Percentiles rank a stretch among this genome's conserved stretches.
These are phyloP conservation scores for Andrena marginata DNA, from an alignment of 2,888 invertebrate species.

Conservation along the genomic window DNA sequence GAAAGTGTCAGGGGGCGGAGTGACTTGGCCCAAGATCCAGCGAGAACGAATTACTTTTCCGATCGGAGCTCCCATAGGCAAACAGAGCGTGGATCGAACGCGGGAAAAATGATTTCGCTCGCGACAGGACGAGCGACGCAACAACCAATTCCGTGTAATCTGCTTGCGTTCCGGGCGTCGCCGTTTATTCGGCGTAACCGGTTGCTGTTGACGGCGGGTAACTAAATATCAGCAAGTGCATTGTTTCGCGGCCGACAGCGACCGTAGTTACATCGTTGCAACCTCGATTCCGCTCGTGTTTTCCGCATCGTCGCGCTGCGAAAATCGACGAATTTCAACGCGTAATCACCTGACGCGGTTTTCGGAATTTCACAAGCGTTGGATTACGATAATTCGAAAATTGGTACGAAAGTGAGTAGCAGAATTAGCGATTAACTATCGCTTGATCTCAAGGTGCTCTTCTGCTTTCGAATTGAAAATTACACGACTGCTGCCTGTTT, in stretches of 20 bases:
- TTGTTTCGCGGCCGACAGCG: constrained; percentile 56
- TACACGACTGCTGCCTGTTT: constrained; percentile 1
- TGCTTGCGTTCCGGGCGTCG: constrained; percentile 30
- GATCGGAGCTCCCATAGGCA: background rate
- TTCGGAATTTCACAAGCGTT: background rate
- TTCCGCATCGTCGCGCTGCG: background rate
- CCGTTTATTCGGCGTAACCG: constrained; percentile 40
- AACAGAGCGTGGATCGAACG: background rate
- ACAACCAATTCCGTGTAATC: constrained; percentile 52
- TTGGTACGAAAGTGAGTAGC: too few relatives aligned
- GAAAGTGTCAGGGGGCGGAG: background rate
- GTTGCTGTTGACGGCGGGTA: constrained; percentile 46
- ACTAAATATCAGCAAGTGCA: constrained; percentile 50
- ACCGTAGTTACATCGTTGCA: constrained; percentile 45
- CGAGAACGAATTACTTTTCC: constrained; percentile 7
- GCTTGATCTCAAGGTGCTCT: too few relatives aligned
- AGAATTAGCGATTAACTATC: too few relatives aligned
- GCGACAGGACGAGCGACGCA: background rate
- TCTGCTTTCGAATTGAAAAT: background rate
- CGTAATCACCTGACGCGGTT: constrained; percentile 1
- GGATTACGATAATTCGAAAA: background rate
- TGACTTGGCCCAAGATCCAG: background rate
- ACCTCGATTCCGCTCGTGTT: constrained; percentile 19
- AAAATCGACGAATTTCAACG: constrained; percentile 14
- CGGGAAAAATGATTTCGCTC: background rate